Percentiles rank a stretch among this genome's conserved stretches.
Conservation (phyloP, 2,113 vertebrate genomes). For the Callocephalon fimbriatum region DNA sequence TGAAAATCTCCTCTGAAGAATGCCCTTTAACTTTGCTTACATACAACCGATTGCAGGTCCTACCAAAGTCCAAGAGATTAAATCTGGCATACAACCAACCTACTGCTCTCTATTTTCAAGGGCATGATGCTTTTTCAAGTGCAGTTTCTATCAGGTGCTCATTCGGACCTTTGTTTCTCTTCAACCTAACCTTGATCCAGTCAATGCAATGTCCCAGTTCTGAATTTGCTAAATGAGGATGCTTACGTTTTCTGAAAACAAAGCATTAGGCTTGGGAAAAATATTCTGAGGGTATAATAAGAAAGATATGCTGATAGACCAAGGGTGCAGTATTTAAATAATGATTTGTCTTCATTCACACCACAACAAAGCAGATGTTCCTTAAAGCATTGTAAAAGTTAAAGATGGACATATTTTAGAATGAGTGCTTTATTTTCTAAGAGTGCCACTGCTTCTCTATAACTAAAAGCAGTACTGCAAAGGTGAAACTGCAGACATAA, state of each 20-base stretch:
- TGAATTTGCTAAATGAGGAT: background rate
- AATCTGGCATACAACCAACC: background rate
- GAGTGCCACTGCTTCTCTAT: background rate
- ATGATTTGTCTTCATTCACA: background rate
- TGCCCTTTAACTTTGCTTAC: rapidly evolving
- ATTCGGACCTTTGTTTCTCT: background rate
- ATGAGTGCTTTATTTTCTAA: background rate
- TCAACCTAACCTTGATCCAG: background rate
- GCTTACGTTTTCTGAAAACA: background rate
- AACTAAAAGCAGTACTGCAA: background rate
- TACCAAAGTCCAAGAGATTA: background rate
- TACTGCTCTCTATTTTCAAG: background rate
- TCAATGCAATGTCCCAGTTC: background rate
- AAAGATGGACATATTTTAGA: background rate
- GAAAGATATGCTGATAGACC: background rate
- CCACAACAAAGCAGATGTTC: background rate
- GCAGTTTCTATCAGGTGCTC: background rate
- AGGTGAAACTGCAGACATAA: background rate
- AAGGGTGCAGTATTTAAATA: background rate
- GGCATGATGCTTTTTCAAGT: rapidly evolving
- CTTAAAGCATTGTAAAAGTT: background rate
- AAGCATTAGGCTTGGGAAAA: background rate
- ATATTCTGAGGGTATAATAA: constrained; percentile 17
- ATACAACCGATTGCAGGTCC: background rate
- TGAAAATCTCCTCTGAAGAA: background rate